Evolutionary conservation across 2,888 invertebrate species (phyloP).

Genomic region (Ditylenchus weischeri): DNA sequence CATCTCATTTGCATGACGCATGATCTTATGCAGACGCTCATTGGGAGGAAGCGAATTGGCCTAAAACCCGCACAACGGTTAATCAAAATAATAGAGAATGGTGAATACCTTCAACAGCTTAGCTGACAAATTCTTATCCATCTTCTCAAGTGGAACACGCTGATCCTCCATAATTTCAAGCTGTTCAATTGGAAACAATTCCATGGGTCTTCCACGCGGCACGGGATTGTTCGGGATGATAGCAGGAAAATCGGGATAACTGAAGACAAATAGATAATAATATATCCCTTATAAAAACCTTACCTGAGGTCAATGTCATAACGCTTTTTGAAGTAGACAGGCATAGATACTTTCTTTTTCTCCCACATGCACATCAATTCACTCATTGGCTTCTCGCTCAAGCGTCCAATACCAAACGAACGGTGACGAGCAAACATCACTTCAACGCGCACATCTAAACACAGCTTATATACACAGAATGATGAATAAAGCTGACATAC

Average conservation of each 20-base stretch:
- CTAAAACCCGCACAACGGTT: constrained; percentile 15
- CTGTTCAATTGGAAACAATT: constrained; percentile 28
- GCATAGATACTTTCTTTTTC: constrained; percentile 24
- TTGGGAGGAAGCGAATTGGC: constrained; percentile 33
- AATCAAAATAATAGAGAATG: background rate
- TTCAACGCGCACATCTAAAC: constrained; percentile 26
- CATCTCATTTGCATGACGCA: constrained; percentile 29
- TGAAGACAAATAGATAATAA: background rate
- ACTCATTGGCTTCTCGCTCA: constrained; percentile 27
- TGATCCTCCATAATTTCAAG: constrained; percentile 30
- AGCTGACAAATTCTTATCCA: constrained; percentile 22
- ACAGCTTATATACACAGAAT: background rate
- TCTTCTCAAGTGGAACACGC: constrained; percentile 35
- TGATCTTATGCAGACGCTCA: constrained; percentile 25
- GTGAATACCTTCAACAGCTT: constrained; percentile 24
- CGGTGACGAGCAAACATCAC: constrained; percentile 25
- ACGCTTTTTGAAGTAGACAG: constrained; percentile 20
- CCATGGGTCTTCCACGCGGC: constrained; percentile 20
- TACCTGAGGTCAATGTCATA: constrained; percentile 19
- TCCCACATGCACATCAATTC: constrained; percentile 19
- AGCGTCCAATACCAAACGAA: constrained; percentile 24
- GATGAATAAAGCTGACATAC: background rate
- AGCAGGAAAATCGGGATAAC: constrained; percentile 24
- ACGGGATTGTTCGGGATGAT: constrained; percentile 25
- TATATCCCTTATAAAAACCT: background rate